Conservation (phyloP, 2,888 invertebrate genomes). For the Brachyopa scutellaris region DNA sequence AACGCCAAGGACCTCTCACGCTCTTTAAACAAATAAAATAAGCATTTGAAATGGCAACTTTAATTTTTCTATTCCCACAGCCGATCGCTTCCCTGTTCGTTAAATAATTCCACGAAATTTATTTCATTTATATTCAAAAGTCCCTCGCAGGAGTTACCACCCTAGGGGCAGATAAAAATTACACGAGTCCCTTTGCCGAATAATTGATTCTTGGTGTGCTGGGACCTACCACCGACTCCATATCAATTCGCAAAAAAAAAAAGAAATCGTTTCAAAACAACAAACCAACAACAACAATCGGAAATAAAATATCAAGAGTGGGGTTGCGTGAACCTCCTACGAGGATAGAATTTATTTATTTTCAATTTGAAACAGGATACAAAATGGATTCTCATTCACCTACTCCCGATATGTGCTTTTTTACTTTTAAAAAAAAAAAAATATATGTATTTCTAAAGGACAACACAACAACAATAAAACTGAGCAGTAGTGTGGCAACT, state of each 20-base stretch:
- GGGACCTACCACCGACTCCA: conserved; percentile 20
- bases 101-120: conserved; percentile 44
- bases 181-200: conserved; percentile 57
- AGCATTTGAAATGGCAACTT: too few species aligned
- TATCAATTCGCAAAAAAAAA: conserved; percentile 21
- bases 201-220: conserved; percentile 45
- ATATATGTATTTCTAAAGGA: conserved; percentile 16
- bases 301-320: conserved; percentile 33
- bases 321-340: conserved; percentile 40
- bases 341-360: conserved; percentile 65
- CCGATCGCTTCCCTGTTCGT: conserved; percentile 4
- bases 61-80: conserved; percentile 22
- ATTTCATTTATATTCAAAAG: conserved; percentile 33
- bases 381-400: conserved; percentile 42
- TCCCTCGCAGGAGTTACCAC: conserved; percentile 30
- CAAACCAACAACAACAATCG: conserved; percentile 21
- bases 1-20: too few species aligned
- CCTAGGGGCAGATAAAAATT: conserved; percentile 66
- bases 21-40: too few species aligned
- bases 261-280: not conserved
- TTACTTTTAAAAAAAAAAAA: not conserved
- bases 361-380: conserved; percentile 69
- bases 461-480: conserved; percentile 13
- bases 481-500: too few species aligned
- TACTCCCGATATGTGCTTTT: not conserved